Evolutionary conservation across 2,888 invertebrate species (phyloP).

Genomic region (Ceramica pisi): DNA sequence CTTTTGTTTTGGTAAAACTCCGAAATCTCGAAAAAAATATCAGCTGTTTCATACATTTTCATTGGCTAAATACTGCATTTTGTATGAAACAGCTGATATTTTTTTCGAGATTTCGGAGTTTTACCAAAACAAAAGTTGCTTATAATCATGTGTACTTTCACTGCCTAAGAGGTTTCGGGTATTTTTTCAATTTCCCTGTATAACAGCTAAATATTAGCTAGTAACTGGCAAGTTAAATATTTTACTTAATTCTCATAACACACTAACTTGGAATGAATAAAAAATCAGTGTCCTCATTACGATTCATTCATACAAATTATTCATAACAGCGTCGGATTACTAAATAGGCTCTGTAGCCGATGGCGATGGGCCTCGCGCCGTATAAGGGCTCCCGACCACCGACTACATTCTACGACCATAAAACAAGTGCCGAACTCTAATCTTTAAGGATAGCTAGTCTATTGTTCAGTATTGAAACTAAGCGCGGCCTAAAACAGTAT

Average conservation of each 20-base stretch:
- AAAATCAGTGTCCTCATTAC: constrained; percentile 44
- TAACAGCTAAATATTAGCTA: constrained; percentile 43
- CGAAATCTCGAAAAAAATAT: too few species aligned
- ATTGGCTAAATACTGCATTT: too few species aligned
- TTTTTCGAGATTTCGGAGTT: too few species aligned
- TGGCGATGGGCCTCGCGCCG: constrained; percentile 44
- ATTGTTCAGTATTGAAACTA: constrained; percentile 40
- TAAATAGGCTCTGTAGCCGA: constrained; percentile 44
- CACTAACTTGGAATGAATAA: constrained; percentile 24
- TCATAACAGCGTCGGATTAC: constrained; percentile 53
- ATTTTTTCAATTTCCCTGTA: too few species aligned
- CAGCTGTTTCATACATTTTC: too few species aligned
- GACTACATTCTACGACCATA: constrained; percentile 23
- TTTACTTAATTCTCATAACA: constrained; percentile 17
- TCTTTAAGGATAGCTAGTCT: constrained; percentile 16
- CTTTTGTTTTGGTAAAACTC: too few species aligned
- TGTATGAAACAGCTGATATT: too few species aligned
- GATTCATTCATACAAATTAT: constrained; percentile 55
- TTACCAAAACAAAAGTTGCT: too few species aligned
- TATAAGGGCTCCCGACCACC: constrained; percentile 23
- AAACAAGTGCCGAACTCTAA: constrained; percentile 21
- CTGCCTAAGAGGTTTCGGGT: too few species aligned
- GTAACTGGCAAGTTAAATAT: constrained; percentile 16
- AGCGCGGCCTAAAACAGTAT: background rate
- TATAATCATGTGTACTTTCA: too few species aligned